phyloP scores from a whole-genome alignment of 2,888 invertebrate genomes.

The Pseudeuparius sepicola region DNA sequence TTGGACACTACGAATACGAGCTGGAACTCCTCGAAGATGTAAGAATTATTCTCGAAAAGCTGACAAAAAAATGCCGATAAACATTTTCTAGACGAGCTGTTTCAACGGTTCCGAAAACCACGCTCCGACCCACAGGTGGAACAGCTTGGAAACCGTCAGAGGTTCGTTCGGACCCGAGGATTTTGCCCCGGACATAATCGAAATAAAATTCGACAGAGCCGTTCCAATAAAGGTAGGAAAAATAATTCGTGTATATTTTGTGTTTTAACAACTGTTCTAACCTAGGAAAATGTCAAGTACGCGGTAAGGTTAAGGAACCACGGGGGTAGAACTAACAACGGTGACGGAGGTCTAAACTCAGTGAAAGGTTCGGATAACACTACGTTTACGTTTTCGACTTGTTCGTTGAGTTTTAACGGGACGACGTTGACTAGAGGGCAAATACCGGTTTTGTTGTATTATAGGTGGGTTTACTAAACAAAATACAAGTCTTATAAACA shows the following conservation, averaged over 20 bases:
- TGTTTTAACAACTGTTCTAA: conserved; percentile 19
- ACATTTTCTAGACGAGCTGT: conserved; percentile 45
- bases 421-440: conserved; percentile 92
- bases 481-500: too few species aligned
- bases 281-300: conserved; percentile 76
- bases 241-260: too few species aligned
- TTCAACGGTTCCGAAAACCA: conserved; percentile 43
- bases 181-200: conserved; percentile 78
- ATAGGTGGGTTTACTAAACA: conserved; percentile 46
- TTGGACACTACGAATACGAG: conserved; percentile 83
- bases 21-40: conserved; percentile 79
- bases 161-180: conserved; percentile 79
- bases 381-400: conserved; percentile 80
- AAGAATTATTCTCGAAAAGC: conserved; percentile 28
- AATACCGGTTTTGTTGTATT: conserved; percentile 86
- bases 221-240: conserved; percentile 65
- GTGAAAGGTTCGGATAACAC: conserved; percentile 91
- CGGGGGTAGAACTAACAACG: conserved; percentile 88
- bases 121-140: conserved; percentile 73
- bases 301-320: conserved; percentile 81
- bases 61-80: background rate
- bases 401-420: conserved; percentile 92
- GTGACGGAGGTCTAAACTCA: conserved; percentile 81
- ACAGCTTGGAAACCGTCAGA: conserved; percentile 71
- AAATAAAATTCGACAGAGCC: conserved; percentile 83